Base-by-base conservation (phyloP, 2,797 vertebrate species). In the Kryptopterus vitreolus region DNA sequence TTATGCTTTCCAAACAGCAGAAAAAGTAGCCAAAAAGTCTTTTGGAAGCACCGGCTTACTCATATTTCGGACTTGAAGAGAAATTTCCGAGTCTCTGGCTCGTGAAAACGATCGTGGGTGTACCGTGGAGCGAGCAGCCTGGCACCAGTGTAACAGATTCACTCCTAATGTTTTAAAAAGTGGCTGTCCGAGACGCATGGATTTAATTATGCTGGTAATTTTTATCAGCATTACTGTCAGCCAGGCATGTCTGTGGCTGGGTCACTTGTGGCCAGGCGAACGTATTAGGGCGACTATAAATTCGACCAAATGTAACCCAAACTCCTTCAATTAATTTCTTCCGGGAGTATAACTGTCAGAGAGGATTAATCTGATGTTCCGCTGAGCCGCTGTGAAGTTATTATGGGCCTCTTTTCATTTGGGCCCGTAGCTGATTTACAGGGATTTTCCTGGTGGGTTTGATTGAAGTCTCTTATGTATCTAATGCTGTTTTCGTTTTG, bases 301-400 rank as follows among this genome's bases (percentile, higher is more conserved):
- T 84, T 82, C n/a, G 50, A 66, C 65, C 52, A 33, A 81, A 80
- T 73, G 68, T 83, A 89, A 83, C 72, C 35, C 15, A 77, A n/a
- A 83, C 62, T 52, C 66, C 80, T 55, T 78, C 65, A 55, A 83
- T 84, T 84, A 57, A 83, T 85, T 85, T 82, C 66, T 83, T 87
- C 57, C 77, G 68, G 53, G 77, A 85, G 76, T 79, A 68, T 74
- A 85, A 87, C 74, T 85, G 82, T 84, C 86, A 79, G 33, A 31
- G 22, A 79, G 55, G 63, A 85, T 87, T 84, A 82, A 80, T 85
- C 79, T 81, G 74, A 86, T 59, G 50, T 63, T 82, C 59, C 46
- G 15, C 62, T 59, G 35, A 59, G 29, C 59, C 63, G 68, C 70
- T 78, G 59, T 52, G 63, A 82, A 53, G 79, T 74, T 61, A 33